Conservation (phyloP, 2,888 invertebrate genomes). For the Tiphia femorata region DNA sequence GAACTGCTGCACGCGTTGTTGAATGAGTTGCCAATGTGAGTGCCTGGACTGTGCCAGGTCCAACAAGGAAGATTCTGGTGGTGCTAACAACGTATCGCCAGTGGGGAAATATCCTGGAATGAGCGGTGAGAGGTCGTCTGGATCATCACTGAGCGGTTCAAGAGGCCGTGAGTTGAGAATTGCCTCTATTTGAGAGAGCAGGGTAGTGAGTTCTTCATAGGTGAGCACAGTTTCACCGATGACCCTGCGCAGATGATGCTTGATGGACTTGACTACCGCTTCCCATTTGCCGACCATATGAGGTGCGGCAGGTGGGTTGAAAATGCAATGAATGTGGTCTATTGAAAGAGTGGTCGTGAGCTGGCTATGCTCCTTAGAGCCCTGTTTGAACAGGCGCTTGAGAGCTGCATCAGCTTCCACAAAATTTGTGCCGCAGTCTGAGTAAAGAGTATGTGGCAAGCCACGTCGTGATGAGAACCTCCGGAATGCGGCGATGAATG, state of each 20-base stretch:
- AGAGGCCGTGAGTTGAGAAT: not conserved
- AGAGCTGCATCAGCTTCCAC: not conserved
- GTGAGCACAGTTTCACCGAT: not conserved
- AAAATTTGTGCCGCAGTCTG: not conserved
- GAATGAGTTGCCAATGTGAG: constrained; percentile 21
- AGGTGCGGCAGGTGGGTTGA: not conserved
- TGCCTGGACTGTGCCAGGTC: constrained; percentile 32
- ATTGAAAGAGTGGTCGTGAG: not conserved
- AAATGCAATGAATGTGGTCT: not conserved
- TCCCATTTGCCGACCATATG: not conserved
- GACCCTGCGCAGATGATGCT: not conserved
- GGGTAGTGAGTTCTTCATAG: not conserved
- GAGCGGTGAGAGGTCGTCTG: not conserved
- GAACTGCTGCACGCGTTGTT: constrained; percentile 6
- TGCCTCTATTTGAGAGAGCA: not conserved
- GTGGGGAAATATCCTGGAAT: not conserved
- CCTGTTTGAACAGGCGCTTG: not conserved
- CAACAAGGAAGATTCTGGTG: constrained; percentile 41
- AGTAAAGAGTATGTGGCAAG: not conserved
- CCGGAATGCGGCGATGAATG: not conserved
- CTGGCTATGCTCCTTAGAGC: not conserved
- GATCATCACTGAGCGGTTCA: not conserved
- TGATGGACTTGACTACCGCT: not conserved
- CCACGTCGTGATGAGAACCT: not conserved
- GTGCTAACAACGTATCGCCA: constrained; percentile 21